Base-by-base conservation (phyloP, 2,113 vertebrate genomes). In the Riparia riparia region DNA sequence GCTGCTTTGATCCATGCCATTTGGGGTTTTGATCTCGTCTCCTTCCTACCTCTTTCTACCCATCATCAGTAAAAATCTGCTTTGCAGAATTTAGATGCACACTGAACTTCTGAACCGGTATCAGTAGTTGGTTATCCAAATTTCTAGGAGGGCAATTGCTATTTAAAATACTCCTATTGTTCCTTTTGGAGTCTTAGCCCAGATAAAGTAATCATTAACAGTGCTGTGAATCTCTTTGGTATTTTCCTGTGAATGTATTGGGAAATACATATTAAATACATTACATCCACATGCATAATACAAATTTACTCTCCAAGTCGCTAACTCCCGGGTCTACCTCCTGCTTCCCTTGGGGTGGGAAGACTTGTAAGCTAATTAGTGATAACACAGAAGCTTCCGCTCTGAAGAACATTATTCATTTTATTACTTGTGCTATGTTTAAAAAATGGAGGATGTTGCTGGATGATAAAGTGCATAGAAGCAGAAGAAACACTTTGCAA, bases 361-460 rank as follows among this genome's bases (percentile, higher is more conserved):
- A 94, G 60, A 2, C 83, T 92, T 89, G 83, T 92, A 5, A 96
- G 77, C 77, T 97, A 97, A 96, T 96, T 96, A 97, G 80, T 41
- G 57, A 82, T 81, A 93, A 41, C 24, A 88, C 57, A 89, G 85
- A 95, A 96, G 50, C 82, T 77, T 89, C 68, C 72, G 39, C 73
- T 64, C 74, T 93, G 74, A 95, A 91, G 80, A 77, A 44, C 17
- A 47, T 72, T 89, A 39, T 50, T 93, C 57, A 54, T 91, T 94
- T 95, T 88, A 92, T 94, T 87, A 76, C 60, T 94, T 76, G 60
- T 66, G 45, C 42, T 90, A 2, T 76, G 47, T 56, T 83, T 83
- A 72, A 76, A 76, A 91, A 93, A 66, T 63, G 69, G 64, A 83
- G 53, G 90, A 89, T 76, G 47, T 5, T 93, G 45, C 26, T 86